Percentiles rank a stretch among this genome's conserved stretches.
These are phyloP conservation scores for Sitophilus oryzae DNA, from an alignment of 1,140 invertebrate species.

Conservation along the genomic window DNA sequence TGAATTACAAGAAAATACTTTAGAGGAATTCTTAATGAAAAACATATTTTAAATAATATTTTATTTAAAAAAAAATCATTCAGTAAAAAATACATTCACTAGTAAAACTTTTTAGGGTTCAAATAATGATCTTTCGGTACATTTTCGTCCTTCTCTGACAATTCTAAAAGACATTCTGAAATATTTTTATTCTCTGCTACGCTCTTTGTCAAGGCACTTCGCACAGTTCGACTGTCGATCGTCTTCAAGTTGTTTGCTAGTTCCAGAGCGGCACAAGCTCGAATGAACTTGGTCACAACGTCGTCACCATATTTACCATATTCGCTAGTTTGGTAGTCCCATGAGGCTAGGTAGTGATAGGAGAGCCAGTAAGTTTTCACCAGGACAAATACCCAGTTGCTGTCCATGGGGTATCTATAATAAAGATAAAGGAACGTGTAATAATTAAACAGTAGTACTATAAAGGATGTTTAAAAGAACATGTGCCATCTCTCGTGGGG, in stretches of 20 bases:
- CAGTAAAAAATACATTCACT: no score
- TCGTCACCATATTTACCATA: constrained; percentile 66
- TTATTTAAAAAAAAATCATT: background rate
- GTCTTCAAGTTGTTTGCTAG: constrained; percentile 57
- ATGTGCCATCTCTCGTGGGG: no score
- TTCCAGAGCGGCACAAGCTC: constrained; percentile 59
- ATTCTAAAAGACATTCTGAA: constrained; percentile 49
- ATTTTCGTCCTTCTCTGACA: constrained; percentile 36
- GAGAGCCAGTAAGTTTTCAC: constrained; percentile 68
- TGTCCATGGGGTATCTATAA: constrained; percentile 61
- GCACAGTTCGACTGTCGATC: constrained; percentile 53
- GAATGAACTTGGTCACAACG: constrained; percentile 58
- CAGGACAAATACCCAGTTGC: constrained; percentile 65
- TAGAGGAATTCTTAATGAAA: background rate
- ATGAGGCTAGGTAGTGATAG: constrained; percentile 70
- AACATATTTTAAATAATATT: background rate
- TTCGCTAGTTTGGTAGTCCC: constrained; percentile 72
- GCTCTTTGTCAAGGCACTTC: constrained; percentile 52
- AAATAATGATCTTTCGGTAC: constrained; percentile 50
- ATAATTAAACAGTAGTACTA: constrained; percentile 14
- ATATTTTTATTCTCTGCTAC: constrained; percentile 50
- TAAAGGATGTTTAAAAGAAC: no score
- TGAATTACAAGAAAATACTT: no score
- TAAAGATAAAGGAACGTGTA: constrained; percentile 16
- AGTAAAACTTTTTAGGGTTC: constrained; percentile 41